Base-by-base conservation (phyloP, 92 coral and sea anemone species). In the Paragorgia papillata region DNA sequence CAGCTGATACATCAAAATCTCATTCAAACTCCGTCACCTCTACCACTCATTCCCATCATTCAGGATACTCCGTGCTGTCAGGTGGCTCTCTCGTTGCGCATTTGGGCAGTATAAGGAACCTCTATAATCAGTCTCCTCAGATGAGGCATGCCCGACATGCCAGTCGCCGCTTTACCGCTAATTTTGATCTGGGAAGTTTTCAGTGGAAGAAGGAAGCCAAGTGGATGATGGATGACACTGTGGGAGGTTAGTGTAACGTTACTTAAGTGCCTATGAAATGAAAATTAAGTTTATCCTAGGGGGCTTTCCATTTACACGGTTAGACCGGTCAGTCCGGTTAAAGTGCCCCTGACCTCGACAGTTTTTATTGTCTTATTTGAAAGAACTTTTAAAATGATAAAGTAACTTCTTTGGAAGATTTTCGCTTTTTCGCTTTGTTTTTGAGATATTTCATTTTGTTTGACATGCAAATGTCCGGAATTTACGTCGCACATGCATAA, bases 11-110 rank as follows among this genome's bases (percentile, higher is more conserved):
- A 24, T 75, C 98, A 26, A 94, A 94, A 56, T 94, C 98, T 9
- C 88, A 94, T 25, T 94, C 98, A 54, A 94, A 85, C 69, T 94
- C 98, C 13, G 89, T 84, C 69, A 81, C 97, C 0, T 93, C 97
- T 1, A 29, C 77, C 7, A 29, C 77, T 18, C 77, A 70, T 5
- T 70, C 77, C 4, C 10, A 30, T 22, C 77, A 70, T 13, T 54
- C 63, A 19, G 63, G 77, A 6, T 34, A 51, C 25, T 70, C 77
- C 48, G 63, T 53, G 77, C 28, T 70, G 9, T 70, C 77, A 0
- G 77, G 63, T 3, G 77, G 77, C 44, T 70, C 77, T 19, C 46
- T 70, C n/a, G 50, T 25, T 0, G 48, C 77, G 3, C 77, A 70
- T 54, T 17, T 54, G 5, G 77, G 62, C 24, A 70, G 62, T 19